Conservation (phyloP, 2,797 vertebrate genomes). For the Erpetoichthys calabaricus region DNA sequence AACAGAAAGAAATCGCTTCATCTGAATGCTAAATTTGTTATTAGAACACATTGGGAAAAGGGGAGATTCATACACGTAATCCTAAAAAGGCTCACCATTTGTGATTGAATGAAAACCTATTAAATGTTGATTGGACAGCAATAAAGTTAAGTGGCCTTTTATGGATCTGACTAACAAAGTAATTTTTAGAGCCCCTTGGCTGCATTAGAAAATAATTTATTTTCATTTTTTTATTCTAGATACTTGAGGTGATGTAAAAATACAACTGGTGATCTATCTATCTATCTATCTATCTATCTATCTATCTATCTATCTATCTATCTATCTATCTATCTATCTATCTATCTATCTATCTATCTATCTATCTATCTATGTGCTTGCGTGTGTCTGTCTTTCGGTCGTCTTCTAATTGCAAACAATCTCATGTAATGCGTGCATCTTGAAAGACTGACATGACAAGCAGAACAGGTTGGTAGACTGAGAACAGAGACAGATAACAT, state of each 20-base stretch:
- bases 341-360: no score
- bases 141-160: conserved; percentile 2
- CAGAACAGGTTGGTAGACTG: conserved; percentile 5
- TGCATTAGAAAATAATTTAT: background rate
- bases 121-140: conserved; percentile 2
- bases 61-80: conserved; percentile 45
- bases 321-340: no score
- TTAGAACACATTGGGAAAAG: conserved; percentile 65
- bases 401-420: no score
- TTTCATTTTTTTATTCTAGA: background rate
- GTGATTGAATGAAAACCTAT: conserved; percentile 50
- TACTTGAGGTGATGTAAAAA: no score
- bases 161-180: background rate
- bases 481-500: conserved; percentile 64
- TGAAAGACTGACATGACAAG: no score
- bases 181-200: background rate
- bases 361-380: no score
- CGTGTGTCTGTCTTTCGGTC: no score
- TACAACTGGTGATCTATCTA: no score
- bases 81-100: conserved; percentile 58
- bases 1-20: conserved; percentile 69
- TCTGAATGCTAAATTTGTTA: conserved; percentile 81
- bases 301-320: no score
- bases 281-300: no score
- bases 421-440: no score